A percentile compares a stretch with the other conserved stretches of the same genome.
Conservation (phyloP, 1,140 invertebrate species). For the Nasonia giraulti region DNA sequence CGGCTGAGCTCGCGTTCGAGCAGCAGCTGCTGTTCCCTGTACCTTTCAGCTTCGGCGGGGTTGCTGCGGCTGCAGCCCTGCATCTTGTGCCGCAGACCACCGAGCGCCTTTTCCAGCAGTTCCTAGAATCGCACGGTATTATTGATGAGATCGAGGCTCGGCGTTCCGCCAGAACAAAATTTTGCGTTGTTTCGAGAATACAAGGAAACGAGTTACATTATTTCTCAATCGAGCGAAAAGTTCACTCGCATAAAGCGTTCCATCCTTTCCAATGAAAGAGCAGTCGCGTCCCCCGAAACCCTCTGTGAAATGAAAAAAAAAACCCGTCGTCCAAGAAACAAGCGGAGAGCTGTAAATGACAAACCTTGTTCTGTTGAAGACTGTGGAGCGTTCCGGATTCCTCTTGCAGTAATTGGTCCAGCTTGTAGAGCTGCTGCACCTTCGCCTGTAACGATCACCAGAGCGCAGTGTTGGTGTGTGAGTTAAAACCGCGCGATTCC, state of each 20-base stretch:
- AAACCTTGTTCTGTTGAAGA: slow-evolving; percentile 88
- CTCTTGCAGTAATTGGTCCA: slow-evolving; percentile 89
- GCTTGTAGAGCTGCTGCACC: slow-evolving; percentile 86
- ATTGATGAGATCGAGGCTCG: not conserved
- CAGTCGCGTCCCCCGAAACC: not conserved
- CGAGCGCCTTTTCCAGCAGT: slow-evolving; percentile 84
- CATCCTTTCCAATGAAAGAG: too few relatives aligned
- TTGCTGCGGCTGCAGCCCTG: slow-evolving; percentile 77
- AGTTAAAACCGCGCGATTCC: not conserved
- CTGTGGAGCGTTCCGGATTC: slow-evolving; percentile 89
- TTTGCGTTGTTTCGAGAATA: too few relatives aligned
- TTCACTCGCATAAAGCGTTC: too few relatives aligned
- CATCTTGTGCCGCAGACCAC: slow-evolving; percentile 80
- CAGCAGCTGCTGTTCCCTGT: slow-evolving; percentile 82
- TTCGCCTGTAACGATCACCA: slow-evolving; percentile 77
- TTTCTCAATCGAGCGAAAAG: too few relatives aligned
- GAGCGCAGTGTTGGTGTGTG: not conserved
- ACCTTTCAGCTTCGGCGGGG: slow-evolving; percentile 80
- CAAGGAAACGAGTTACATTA: too few relatives aligned
- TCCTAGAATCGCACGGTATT: slow-evolving; percentile 72
- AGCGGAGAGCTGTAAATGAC: slow-evolving; percentile 45
- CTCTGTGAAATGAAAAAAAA: too few relatives aligned
- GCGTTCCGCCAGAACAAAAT: not conserved
- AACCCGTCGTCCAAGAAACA: not conserved
- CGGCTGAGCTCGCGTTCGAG: slow-evolving; percentile 88